phyloP scores from a whole-genome alignment of 2,113 vertebrate genomes.

The Emydocephalus ijimae region DNA sequence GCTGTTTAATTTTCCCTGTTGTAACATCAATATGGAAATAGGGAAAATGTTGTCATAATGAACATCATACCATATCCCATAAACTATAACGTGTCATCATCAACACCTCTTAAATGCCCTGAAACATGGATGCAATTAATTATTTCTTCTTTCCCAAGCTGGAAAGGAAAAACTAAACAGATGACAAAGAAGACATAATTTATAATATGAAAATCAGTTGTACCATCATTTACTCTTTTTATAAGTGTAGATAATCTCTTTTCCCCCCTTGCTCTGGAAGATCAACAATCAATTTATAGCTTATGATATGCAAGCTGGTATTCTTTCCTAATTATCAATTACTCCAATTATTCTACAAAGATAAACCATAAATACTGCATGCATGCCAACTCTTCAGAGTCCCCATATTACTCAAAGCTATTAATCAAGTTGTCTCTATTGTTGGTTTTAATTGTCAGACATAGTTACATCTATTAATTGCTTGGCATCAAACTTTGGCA shows the following conservation, averaged over 20 bases:
- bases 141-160: slow-evolving; percentile 27
- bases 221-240: slow-evolving; percentile 44
- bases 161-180: slow-evolving; percentile 16
- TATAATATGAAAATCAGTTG: slow-evolving; percentile 44
- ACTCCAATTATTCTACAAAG: slow-evolving; percentile 47
- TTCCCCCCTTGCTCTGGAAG: slow-evolving; percentile 20
- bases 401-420: slow-evolving; percentile 33
- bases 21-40: background rate
- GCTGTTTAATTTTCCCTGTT: background rate
- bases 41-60: slow-evolving; percentile 38
- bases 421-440: slow-evolving; percentile 51
- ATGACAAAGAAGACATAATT: slow-evolving; percentile 37
- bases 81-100: slow-evolving; percentile 24
- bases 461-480: slow-evolving; percentile 47
- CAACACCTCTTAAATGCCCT: slow-evolving; percentile 11
- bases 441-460: slow-evolving; percentile 47
- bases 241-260: slow-evolving; percentile 40
- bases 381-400: slow-evolving; percentile 41
- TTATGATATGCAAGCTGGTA: slow-evolving; percentile 41
- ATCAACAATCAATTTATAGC: slow-evolving; percentile 50
- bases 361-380: slow-evolving; percentile 53
- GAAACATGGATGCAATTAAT: slow-evolving; percentile 39
- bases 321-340: slow-evolving; percentile 46
- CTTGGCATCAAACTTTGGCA: slow-evolving; percentile 38
- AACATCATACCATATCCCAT: slow-evolving; percentile 39